Base-by-base conservation (phyloP, 2,113 vertebrate species). In the Mus pahari region DNA sequence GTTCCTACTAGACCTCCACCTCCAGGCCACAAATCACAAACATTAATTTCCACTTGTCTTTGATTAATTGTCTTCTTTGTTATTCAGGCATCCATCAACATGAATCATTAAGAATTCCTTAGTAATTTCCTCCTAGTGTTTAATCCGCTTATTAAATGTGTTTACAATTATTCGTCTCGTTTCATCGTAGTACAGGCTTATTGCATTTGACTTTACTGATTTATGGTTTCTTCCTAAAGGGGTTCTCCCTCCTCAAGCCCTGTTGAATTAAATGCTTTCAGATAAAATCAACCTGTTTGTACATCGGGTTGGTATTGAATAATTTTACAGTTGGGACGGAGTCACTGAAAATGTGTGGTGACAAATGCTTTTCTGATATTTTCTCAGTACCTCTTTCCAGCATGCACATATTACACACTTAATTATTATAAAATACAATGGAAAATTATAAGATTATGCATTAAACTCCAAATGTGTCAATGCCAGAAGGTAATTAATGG, bases 61-160 rank as follows among this genome's bases (percentile, higher is more conserved):
- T 97, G 97, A 98, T 97, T 96, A 98, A 96, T 96, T 94, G 39
- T 96, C 90, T 86, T 33, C 92, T 96, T 97, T 97, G 90, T 97
- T 97, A 92, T 93, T 93, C 45, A 83, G 90, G 77, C 97, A 97
- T 97, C 93, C 58, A 93, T 97, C 95, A 96, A 93, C 95, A 97
- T 96, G 93, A 97, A 96, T 97, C 96, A 97, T 96, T 97, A 98
- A 96, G 92, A 97, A 97, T 97, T 97, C 84, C 73, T 97, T 97
- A 97, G 97, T 93, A 98, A 97, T 97, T 97, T 97, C 84, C 92
- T 96, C 66, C 81, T 90, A 87, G 83, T 95, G 92, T 88, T 97
- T 97, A 97, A 97, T 97, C 97, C 45, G 45, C 94, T 97, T 97
- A 97, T 97, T 97, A 97, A 97, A 89, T 95, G 95, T 97, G 92